Percentiles rank a stretch among this genome's conserved stretches.
phyloP scores from a whole-genome alignment of 2,113 vertebrate genomes.

The Lepus americanus region DNA sequence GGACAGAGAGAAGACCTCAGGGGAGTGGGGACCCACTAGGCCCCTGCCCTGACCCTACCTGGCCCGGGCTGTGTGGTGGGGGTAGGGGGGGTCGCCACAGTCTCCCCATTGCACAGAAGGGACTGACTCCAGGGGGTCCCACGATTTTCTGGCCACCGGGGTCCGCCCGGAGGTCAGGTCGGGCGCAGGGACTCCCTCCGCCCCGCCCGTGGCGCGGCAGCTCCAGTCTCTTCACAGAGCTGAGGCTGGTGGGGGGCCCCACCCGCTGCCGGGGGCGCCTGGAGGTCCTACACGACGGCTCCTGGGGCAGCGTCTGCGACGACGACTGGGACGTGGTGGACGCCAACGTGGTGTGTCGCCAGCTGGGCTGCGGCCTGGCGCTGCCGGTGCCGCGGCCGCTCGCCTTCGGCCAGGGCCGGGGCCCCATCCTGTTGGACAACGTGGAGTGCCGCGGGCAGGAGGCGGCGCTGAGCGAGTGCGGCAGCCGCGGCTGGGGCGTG shows the following conservation, averaged over 20 bases:
- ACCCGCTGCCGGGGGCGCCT: slow-evolving; percentile 94
- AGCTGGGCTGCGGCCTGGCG: slow-evolving; percentile 93
- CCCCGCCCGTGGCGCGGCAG: slow-evolving; percentile 29
- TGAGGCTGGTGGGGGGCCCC: slow-evolving; percentile 93
- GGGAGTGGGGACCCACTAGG: neutral
- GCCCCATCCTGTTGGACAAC: slow-evolving; percentile 95
- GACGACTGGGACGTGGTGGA: slow-evolving; percentile 99
- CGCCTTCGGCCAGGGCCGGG: slow-evolving; percentile 92
- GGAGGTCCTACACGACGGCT: slow-evolving; percentile 91
- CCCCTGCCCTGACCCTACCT: neutral
- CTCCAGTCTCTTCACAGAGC: slow-evolving; percentile 83
- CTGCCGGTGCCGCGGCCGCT: slow-evolving; percentile 89
- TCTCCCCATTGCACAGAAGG: slow-evolving; percentile 9
- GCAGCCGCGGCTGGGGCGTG: slow-evolving; percentile 94
- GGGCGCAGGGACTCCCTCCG: neutral
- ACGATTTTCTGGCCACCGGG: neutral
- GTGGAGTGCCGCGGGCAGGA: slow-evolving; percentile 96
- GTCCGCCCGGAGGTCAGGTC: neutral
- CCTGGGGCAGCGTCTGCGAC: slow-evolving; percentile 97
- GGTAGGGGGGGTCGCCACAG: neutral
- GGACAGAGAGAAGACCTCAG: neutral
- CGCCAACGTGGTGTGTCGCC: slow-evolving; percentile 95
- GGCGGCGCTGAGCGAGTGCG: slow-evolving; percentile 91
- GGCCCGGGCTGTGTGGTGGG: no score
- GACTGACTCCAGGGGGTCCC: neutral